A percentile compares a stretch with the other conserved stretches of the same genome.
Conservation (phyloP, 2,888 invertebrate species). For the Anthophora plumipes region DNA sequence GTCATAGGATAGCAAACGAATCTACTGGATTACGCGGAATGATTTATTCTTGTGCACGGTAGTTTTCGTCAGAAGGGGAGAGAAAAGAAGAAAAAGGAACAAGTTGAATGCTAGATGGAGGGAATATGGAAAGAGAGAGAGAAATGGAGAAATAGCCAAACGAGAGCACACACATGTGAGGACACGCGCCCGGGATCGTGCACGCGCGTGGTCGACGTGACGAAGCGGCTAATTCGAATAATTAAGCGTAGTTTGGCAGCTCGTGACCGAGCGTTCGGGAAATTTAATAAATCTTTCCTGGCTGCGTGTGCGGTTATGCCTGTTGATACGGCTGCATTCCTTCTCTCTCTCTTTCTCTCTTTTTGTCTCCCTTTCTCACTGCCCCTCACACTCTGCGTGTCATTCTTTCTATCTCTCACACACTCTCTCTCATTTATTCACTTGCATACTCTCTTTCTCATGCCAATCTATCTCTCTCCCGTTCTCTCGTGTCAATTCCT, state of each 20-base stretch:
- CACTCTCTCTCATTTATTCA: too few species aligned
- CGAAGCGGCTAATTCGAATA: constrained; percentile 63
- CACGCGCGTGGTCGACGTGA: constrained; percentile 49
- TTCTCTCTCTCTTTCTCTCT: neutral
- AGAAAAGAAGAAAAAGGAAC: neutral
- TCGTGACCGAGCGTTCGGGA: constrained; percentile 51
- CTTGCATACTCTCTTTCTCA: too few species aligned
- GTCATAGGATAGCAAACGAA: constrained; percentile 49
- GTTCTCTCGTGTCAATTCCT: too few species aligned
- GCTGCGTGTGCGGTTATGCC: constrained; percentile 48
- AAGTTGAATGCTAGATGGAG: too few species aligned
- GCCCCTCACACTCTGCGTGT: too few species aligned
- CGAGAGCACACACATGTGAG: neutral
- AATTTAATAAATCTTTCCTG: constrained; percentile 60
- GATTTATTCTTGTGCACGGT: constrained; percentile 48
- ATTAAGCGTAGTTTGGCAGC: constrained; percentile 65
- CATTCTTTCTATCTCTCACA: too few species aligned
- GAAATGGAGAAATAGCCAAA: neutral
- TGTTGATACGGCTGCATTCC: constrained; percentile 44
- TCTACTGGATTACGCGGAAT: constrained; percentile 57
- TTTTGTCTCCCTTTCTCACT: neutral
- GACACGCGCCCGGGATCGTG: neutral
- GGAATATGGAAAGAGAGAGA: neutral
- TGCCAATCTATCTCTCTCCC: too few species aligned
- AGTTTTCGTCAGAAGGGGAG: constrained; percentile 18